These are phyloP conservation scores for Hoplodrina blanda DNA, from an alignment of 2,888 invertebrate species.

Conservation along the genomic window DNA sequence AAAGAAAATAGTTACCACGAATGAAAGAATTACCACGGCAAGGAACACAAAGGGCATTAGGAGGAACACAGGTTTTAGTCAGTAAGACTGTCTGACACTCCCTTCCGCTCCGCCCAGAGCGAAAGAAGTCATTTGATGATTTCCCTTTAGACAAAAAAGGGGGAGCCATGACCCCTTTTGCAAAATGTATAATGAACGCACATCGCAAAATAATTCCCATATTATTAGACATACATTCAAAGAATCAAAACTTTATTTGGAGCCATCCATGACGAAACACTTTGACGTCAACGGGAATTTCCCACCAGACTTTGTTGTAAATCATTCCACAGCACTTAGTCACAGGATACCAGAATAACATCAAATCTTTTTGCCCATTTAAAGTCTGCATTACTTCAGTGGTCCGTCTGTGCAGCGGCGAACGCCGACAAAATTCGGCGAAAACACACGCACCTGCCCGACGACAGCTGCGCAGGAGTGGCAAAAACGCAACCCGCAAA, in stretches of 20 bases:
- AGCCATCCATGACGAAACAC: slow-evolving; percentile 1
- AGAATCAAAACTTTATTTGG: neutral
- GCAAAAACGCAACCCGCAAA: slow-evolving; percentile 62
- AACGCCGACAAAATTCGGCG: slow-evolving; percentile 70
- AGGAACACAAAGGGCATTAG: too few relatives aligned
- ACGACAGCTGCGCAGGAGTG: slow-evolving; percentile 64
- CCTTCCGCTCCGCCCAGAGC: too few relatives aligned
- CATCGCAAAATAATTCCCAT: neutral
- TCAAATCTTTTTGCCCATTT: slow-evolving; percentile 49
- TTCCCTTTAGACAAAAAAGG: too few relatives aligned
- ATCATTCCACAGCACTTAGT: slow-evolving; percentile 37
- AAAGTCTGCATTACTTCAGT: slow-evolving; percentile 47
- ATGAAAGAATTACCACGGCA: too few relatives aligned
- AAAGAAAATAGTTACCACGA: too few relatives aligned
- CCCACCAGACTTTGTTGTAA: slow-evolving; percentile 20
- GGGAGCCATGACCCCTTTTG: too few relatives aligned
- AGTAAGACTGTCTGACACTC: too few relatives aligned
- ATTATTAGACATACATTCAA: slow-evolving; percentile 3
- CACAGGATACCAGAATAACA: slow-evolving; percentile 45
- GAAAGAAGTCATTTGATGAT: too few relatives aligned
- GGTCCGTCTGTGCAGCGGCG: slow-evolving; percentile 42
- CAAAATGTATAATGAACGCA: neutral
- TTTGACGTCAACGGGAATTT: slow-evolving; percentile 28
- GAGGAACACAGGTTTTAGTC: too few relatives aligned
- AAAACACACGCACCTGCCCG: slow-evolving; percentile 77